Percentiles rank a stretch among this genome's conserved stretches.
Evolutionary conservation across 2,797 vertebrate species (phyloP).

Genomic region (Bradypus variegatus): DNA sequence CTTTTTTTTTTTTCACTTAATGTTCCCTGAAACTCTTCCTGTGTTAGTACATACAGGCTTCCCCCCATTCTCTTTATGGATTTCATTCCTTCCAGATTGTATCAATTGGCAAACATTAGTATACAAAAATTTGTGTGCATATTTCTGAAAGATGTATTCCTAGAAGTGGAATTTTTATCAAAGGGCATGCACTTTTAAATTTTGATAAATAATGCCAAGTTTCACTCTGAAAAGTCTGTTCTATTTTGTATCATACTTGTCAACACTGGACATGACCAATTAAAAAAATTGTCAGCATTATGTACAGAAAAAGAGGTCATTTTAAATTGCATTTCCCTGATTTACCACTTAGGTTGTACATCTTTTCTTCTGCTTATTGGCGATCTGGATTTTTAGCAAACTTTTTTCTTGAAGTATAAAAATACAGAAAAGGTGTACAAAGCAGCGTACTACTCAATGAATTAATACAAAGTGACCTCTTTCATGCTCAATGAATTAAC

Average conservation of each 20-base stretch:
- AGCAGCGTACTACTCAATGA: neutral
- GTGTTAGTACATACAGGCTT: neutral
- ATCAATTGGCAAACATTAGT: neutral
- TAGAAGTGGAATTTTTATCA: neutral
- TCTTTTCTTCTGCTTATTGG: neutral
- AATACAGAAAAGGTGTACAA: constrained; percentile 14
- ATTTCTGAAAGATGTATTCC: constrained; percentile 3
- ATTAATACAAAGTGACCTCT: no score
- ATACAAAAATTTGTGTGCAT: neutral
- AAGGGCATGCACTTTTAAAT: constrained; percentile 1
- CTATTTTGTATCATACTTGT: neutral
- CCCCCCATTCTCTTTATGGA: neutral
- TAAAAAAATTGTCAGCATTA: neutral
- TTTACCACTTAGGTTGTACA: neutral
- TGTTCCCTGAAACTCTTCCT: neutral
- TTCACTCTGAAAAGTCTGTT: constrained; percentile 23
- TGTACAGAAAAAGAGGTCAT: neutral
- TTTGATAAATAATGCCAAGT: constrained; percentile 18
- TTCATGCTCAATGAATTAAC: no score
- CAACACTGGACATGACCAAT: neutral
- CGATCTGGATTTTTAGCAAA: neutral
- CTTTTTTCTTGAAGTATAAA: constrained; percentile 14
- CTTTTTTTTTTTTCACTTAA: neutral
- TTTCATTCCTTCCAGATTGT: neutral
- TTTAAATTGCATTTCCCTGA: constrained; percentile 25